Conservation (phyloP, 2,113 vertebrate genomes). For the Sus scrofa region DNA sequence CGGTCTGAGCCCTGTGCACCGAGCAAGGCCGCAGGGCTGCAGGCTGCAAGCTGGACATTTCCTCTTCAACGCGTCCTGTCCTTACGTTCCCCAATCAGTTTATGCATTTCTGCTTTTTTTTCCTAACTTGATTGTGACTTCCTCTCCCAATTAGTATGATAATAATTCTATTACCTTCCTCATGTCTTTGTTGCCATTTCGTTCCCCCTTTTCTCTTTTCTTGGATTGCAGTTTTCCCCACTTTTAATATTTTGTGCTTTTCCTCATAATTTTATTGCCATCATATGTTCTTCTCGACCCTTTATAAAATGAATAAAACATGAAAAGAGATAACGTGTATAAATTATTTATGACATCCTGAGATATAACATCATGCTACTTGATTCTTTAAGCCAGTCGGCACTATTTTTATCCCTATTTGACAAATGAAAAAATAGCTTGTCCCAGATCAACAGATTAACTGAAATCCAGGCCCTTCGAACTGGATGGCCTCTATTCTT, state of each 20-base stretch:
- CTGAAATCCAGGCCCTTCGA: background rate
- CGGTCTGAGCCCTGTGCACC: background rate
- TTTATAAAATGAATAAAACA: background rate
- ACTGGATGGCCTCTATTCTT: accelerated
- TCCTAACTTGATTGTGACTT: background rate
- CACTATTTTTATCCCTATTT: background rate
- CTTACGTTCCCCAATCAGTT: background rate
- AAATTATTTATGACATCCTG: background rate
- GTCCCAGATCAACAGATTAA: background rate
- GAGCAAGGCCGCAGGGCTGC: background rate
- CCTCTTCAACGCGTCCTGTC: background rate
- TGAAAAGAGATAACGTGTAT: background rate
- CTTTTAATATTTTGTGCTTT: background rate
- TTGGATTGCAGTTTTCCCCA: background rate
- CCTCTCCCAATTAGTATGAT: background rate
- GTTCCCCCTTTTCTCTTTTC: background rate
- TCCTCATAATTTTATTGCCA: background rate
- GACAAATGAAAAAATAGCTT: background rate
- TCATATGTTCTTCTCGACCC: background rate
- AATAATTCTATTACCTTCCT: background rate
- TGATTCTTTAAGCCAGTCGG: background rate
- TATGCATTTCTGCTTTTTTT: background rate
- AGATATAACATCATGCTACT: background rate
- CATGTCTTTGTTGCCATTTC: background rate
- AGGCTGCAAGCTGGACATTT: accelerated